Percentiles rank a stretch among this genome's conserved stretches.
Conservation (phyloP, 2,113 vertebrate genomes). For the Rutilus rutilus region DNA sequence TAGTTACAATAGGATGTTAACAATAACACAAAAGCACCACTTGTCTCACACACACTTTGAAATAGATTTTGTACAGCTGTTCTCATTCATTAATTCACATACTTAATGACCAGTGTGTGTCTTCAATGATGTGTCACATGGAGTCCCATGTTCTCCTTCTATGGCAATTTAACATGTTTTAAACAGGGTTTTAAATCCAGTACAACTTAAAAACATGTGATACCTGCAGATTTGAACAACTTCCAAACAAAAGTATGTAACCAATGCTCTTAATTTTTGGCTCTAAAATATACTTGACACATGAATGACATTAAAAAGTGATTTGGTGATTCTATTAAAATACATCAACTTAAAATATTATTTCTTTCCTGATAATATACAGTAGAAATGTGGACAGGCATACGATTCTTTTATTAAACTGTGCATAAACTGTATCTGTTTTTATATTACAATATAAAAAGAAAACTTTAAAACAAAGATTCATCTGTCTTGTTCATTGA, state of each 20-base stretch:
- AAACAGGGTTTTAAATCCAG: not conserved
- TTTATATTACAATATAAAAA: slow-evolving; percentile 51
- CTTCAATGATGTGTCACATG: not conserved
- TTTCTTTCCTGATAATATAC: not conserved
- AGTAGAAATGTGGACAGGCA: slow-evolving; percentile 18
- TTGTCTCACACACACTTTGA: not conserved
- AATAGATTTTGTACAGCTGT: not conserved
- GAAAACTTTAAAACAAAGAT: slow-evolving; percentile 61
- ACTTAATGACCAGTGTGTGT: not conserved
- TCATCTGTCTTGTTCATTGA: slow-evolving; percentile 23
- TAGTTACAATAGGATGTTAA: not conserved
- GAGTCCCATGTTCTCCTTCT: not conserved
- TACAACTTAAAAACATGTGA: not conserved
- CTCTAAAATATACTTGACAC: not conserved
- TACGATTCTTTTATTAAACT: slow-evolving; percentile 65
- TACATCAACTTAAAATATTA: not conserved
- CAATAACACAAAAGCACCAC: not conserved
- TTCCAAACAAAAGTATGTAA: not conserved
- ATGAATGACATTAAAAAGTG: not conserved
- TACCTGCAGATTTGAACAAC: not conserved
- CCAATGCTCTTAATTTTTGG: not conserved
- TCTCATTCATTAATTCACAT: not conserved
- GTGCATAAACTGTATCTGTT: slow-evolving; percentile 52
- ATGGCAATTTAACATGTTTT: not conserved
- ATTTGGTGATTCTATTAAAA: not conserved